Evolutionary conservation across 1,140 invertebrate species (phyloP).

Genomic region (Sipha flava): DNA sequence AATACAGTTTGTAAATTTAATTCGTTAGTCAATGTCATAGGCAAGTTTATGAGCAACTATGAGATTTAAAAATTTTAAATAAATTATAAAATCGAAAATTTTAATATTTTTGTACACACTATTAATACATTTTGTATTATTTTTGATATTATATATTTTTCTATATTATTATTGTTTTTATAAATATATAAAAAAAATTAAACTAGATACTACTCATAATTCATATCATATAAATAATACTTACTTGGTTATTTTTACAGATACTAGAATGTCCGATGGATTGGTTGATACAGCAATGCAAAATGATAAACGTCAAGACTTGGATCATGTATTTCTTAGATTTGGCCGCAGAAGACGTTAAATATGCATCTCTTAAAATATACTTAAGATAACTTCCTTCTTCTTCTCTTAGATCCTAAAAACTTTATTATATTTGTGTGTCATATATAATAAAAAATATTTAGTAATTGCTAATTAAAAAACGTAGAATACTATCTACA

Average conservation of each 20-base stretch:
- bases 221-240: background rate
- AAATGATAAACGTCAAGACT: slow-evolving; percentile 63
- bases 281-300: slow-evolving; percentile 5
- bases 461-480: background rate
- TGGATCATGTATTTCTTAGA: slow-evolving; percentile 70
- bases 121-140: too few species aligned
- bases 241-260: background rate
- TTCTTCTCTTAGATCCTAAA: slow-evolving; percentile 24
- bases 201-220: too few species aligned
- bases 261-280: slow-evolving; percentile 11
- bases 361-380: background rate
- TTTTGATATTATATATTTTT: too few species aligned
- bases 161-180: too few species aligned
- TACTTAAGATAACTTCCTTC: slow-evolving; percentile 28
- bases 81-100: too few species aligned
- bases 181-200: too few species aligned
- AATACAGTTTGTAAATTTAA: too few species aligned
- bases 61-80: too few species aligned
- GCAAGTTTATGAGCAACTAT: too few species aligned
- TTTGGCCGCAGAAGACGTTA: slow-evolving; percentile 57
- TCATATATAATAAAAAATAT: background rate
- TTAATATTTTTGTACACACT: too few species aligned
- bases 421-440: slow-evolving; percentile 6
- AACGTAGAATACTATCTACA: background rate
- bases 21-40: too few species aligned